Conservation (phyloP, 2,113 vertebrate genomes). For the Phyllostomus hastatus region DNA sequence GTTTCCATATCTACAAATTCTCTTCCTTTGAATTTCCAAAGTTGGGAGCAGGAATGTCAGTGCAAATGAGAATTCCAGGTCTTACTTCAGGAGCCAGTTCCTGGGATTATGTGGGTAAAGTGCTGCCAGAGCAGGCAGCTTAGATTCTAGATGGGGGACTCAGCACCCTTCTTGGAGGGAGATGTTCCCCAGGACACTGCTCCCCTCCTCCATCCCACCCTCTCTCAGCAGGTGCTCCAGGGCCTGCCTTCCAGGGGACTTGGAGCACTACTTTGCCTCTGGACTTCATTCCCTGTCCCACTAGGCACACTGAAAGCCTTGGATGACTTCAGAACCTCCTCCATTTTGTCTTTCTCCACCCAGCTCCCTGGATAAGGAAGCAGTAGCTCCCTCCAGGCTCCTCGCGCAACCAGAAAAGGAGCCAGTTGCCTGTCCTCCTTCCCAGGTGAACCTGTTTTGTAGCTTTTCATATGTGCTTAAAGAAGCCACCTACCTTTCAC, state of each 20-base stretch:
- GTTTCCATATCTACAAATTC: neutral
- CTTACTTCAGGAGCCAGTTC: neutral
- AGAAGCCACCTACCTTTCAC: neutral
- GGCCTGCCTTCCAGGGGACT: neutral
- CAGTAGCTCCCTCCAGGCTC: neutral
- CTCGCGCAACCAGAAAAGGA: neutral
- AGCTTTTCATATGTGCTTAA: neutral
- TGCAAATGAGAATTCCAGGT: neutral
- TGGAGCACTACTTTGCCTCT: neutral
- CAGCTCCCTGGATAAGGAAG: neutral
- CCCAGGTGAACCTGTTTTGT: conserved; percentile 55
- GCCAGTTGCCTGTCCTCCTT: neutral
- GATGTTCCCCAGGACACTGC: neutral
- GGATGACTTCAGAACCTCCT: neutral
- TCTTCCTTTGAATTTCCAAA: neutral
- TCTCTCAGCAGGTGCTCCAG: neutral
- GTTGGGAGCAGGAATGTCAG: neutral
- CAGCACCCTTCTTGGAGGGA: neutral
- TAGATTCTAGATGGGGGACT: neutral
- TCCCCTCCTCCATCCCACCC: neutral
- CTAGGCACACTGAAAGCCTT: neutral
- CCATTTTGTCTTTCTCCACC: neutral
- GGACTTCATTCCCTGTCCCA: neutral
- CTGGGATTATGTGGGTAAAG: neutral
- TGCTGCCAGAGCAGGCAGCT: neutral